A percentile compares a stretch with the other conserved stretches of the same genome.
Conservation (phyloP, 1,140 invertebrate genomes). For the Acromyrmex charruanus region DNA sequence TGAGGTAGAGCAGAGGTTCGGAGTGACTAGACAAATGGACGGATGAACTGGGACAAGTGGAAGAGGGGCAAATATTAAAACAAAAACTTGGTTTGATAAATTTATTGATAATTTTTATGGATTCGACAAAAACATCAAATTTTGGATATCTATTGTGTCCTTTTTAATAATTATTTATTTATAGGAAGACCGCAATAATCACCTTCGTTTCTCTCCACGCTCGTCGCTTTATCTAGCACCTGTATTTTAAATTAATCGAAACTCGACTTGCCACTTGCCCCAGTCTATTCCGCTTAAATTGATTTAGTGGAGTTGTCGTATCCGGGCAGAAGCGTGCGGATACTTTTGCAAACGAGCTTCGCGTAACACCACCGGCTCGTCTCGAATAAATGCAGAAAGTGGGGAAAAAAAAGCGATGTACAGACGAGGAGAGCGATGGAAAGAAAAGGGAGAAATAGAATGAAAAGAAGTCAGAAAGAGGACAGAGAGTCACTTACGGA, state of each 20-base stretch:
- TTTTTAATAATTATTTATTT: background rate
- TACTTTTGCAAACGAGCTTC: constrained; percentile 31
- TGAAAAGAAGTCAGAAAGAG: background rate
- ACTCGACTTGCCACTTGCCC: constrained; percentile 1
- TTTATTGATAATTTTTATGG: constrained; percentile 20
- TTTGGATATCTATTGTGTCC: background rate
- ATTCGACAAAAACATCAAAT: constrained; percentile 8
- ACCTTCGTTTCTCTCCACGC: background rate
- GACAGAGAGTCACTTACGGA: background rate
- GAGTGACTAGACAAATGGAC: background rate
- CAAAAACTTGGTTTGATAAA: background rate
- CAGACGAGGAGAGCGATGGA: background rate
- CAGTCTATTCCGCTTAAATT: constrained; percentile 10
- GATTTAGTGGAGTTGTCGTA: background rate
- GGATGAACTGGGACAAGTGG: constrained; percentile 19
- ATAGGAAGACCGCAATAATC: background rate
- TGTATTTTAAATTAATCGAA: background rate
- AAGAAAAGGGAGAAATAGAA: background rate
- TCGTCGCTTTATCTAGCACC: background rate
- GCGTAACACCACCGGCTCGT: background rate
- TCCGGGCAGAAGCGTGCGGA: background rate
- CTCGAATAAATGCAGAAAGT: constrained; percentile 34
- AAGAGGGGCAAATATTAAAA: background rate
- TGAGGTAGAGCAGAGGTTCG: background rate
- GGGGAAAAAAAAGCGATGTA: background rate